Evolutionary conservation across 1,140 invertebrate genomes (phyloP), one percentile per base, ranked within the genome.

Genomic region (Drosophila rhopaloa): DNA sequence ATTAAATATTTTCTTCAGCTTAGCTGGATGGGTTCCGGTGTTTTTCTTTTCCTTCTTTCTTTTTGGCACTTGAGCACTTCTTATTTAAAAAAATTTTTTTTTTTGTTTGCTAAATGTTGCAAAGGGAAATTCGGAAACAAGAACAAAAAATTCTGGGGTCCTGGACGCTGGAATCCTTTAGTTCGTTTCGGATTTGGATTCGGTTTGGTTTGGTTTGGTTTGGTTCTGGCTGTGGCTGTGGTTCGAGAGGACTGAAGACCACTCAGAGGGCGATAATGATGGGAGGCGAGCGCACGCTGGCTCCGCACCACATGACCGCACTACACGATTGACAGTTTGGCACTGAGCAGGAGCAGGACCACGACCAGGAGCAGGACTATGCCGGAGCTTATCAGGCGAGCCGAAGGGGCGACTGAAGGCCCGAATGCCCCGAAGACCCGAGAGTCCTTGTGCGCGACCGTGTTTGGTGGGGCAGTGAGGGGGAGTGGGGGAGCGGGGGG

Each of bases 271-370:
- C 79, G 67, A 73, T 51, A 55, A 73, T 53, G 55, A 72, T 73
- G 67, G 71, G 71, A 75, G 72, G 51, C 53, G 79, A 66, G 84
- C 83, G 70, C 82, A 65, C 65, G 53, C 72, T 73, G 62, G 82
- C 81, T 85, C 79, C 70, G 72, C 84, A 79, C 76, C 71, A 88
- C 84, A 88, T 88, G 72, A 88, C 83, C 83, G 83, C 83, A 89
- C 83, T 77, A 88, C 84, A 88, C 83, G 83, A 88, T 80, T 88
- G 80, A 88, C 83, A 89, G 83, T 89, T 88, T 88, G 83, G 84
- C 83, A 88, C 83, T 88, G 70, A 83, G 82, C 53, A 29, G 54
- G 41, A 53, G 19, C 51, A 63, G 57, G 24, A 37, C 58, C 27
- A 57, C 35, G 32, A 27, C 8, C 53, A 59, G 65, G 61, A 46